Percentiles rank a stretch among this genome's conserved stretches.
Evolutionary conservation across 2,113 vertebrate genomes (phyloP).

Genomic region (Elephantulus edwardii): DNA sequence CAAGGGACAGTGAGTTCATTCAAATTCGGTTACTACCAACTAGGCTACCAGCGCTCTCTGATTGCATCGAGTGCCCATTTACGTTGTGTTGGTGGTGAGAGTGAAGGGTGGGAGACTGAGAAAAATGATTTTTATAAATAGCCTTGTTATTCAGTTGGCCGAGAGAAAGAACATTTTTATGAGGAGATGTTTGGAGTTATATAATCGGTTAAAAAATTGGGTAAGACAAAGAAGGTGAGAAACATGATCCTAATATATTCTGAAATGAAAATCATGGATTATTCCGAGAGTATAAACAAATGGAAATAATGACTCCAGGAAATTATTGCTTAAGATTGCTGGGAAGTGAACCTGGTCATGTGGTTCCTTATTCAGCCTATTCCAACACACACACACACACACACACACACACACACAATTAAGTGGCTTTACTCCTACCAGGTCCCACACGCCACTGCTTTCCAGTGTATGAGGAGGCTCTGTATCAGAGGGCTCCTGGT

Average conservation of each 20-base stretch:
- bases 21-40: no score
- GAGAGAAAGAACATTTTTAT: constrained; percentile 22
- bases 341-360: constrained; percentile 73
- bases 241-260: constrained; percentile 29
- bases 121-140: neutral
- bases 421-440: constrained; percentile 61
- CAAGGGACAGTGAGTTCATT: no score
- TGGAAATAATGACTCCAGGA: constrained; percentile 59
- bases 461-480: constrained; percentile 21
- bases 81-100: neutral
- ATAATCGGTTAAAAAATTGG: constrained; percentile 1
- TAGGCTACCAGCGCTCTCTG: no score
- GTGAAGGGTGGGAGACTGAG: neutral
- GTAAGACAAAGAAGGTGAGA: neutral
- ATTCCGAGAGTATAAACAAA: constrained; percentile 61
- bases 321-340: constrained; percentile 72
- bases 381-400: neutral
- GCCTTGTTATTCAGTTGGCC: neutral
- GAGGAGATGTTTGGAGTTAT: neutral
- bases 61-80: neutral
- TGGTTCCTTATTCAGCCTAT: constrained; percentile 16
- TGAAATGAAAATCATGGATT: constrained; percentile 39
- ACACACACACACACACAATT: constrained; percentile 1
- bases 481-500: neutral
- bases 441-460: constrained; percentile 72